phyloP scores from a whole-genome alignment of 1,140 invertebrate genomes.

The Drosophila lowei region DNA sequence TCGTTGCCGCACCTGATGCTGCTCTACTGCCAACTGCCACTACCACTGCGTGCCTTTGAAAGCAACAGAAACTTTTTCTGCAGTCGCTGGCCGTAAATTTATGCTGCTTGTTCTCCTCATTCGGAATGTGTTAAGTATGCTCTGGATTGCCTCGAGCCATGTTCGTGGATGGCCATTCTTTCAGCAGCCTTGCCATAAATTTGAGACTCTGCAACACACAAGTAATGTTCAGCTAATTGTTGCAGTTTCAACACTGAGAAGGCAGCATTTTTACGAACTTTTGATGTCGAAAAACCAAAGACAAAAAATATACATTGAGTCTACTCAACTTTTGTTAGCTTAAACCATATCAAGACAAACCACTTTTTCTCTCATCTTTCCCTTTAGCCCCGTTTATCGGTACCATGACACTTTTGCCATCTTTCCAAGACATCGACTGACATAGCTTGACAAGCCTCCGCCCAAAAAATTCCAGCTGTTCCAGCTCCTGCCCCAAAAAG shows the following conservation, averaged over 20 bases:
- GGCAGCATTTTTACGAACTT: background rate
- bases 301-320: too few species aligned
- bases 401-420: slow-evolving; percentile 49
- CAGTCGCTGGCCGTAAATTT: slow-evolving; percentile 57
- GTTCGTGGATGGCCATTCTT: slow-evolving; percentile 24
- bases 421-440: slow-evolving; percentile 56
- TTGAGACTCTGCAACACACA: slow-evolving; percentile 28
- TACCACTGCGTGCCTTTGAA: slow-evolving; percentile 20
- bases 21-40: slow-evolving; percentile 1
- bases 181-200: slow-evolving; percentile 45
- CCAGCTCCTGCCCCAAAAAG: background rate
- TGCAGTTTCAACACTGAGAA: slow-evolving; percentile 20
- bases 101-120: slow-evolving; percentile 70
- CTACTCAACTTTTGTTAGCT: too few species aligned
- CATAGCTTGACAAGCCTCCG: slow-evolving; percentile 38
- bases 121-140: slow-evolving; percentile 76
- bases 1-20: slow-evolving; percentile 64
- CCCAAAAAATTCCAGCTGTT: slow-evolving; percentile 5
- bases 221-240: slow-evolving; percentile 62
- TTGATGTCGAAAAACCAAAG: too few species aligned
- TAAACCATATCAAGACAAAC: background rate
- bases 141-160: slow-evolving; percentile 55
- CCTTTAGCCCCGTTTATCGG: slow-evolving; percentile 18
- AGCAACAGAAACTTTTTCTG: slow-evolving; percentile 61
- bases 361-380: background rate